A percentile compares a stretch with the other conserved stretches of the same genome.
These are phyloP conservation scores for Lamellibrachia satsuma DNA, from an alignment of 2,888 invertebrate genomes.

Conservation along the genomic window DNA sequence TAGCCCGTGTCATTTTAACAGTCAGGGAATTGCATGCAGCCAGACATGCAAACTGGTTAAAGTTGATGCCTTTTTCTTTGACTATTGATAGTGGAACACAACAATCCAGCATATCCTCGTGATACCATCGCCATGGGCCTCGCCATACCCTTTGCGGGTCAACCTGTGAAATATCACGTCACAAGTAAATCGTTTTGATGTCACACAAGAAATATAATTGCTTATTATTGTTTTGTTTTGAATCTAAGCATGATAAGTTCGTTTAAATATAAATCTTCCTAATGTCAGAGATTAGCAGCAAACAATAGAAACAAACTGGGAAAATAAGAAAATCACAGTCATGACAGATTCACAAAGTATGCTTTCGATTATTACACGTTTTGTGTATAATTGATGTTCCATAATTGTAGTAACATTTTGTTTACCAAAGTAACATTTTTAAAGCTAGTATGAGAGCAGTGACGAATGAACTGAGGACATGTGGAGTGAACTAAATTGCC, in stretches of 20 bases:
- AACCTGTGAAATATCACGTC: not conserved
- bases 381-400: too few species aligned
- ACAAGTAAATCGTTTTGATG: too few species aligned
- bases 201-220: not conserved
- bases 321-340: too few species aligned
- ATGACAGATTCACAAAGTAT: too few species aligned
- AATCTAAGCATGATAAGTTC: not conserved
- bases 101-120: constrained; percentile 66
- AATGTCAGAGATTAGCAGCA: too few species aligned
- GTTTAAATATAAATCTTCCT: not conserved
- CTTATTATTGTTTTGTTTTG: not conserved
- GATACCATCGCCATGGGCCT: constrained; percentile 66
- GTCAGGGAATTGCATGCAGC: constrained; percentile 63
- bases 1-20: constrained; percentile 39
- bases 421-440: too few species aligned
- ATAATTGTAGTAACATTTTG: too few species aligned
- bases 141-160: constrained; percentile 52
- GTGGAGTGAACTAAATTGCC: too few species aligned
- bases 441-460: too few species aligned
- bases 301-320: too few species aligned
- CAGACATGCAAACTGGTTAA: constrained; percentile 63
- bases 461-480: too few species aligned
- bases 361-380: too few species aligned
- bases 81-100: constrained; percentile 61
- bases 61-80: constrained; percentile 56